A percentile compares a stretch with the other conserved stretches of the same genome.
Conservation (phyloP, 2,113 vertebrate species). For the Psittacara wagleri region DNA sequence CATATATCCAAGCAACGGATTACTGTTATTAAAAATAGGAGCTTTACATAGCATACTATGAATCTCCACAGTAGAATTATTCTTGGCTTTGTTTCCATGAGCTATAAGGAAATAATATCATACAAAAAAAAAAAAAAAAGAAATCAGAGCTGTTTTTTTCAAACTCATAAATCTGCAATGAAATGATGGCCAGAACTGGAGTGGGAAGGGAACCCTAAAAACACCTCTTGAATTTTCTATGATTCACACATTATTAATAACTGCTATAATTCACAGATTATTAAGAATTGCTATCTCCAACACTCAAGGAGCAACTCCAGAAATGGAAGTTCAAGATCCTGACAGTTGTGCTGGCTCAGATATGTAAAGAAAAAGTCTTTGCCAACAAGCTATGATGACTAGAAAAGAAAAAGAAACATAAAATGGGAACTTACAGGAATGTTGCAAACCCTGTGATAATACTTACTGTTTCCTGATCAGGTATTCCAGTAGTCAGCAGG, state of each 20-base stretch:
- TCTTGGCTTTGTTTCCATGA: background rate
- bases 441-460: background rate
- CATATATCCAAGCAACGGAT: background rate
- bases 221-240: background rate
- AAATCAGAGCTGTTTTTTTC: background rate
- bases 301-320: background rate
- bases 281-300: background rate
- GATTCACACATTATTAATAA: background rate
- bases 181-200: background rate
- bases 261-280: background rate
- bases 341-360: background rate
- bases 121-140: background rate
- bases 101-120: background rate
- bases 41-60: accelerated
- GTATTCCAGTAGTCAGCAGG: slow-evolving; percentile 80
- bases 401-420: background rate
- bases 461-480: slow-evolving; percentile 82
- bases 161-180: background rate
- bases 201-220: background rate
- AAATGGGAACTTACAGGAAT: background rate
- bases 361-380: background rate
- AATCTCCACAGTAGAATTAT: background rate
- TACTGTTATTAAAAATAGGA: background rate
- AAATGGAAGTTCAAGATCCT: background rate
- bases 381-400: background rate